Conservation (phyloP, 2,797 vertebrate species). For the Spheniscus humboldti region DNA sequence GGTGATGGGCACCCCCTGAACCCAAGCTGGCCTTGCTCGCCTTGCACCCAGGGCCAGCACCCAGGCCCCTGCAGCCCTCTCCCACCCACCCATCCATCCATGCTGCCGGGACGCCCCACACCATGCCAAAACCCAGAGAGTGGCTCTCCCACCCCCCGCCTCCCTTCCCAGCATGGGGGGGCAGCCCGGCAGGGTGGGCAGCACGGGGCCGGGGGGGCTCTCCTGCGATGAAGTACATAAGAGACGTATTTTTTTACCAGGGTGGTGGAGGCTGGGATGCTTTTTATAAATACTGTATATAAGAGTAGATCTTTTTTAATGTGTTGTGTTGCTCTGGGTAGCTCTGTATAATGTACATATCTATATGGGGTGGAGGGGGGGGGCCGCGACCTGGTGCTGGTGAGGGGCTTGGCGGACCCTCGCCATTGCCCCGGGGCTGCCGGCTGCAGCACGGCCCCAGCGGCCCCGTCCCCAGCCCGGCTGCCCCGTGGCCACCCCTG, state of each 20-base stretch:
- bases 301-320: slow-evolving; percentile 62
- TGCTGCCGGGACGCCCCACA: background rate
- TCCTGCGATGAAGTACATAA: slow-evolving; percentile 8
- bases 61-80: background rate
- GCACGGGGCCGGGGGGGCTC: background rate
- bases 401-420: background rate
- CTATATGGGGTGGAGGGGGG: background rate
- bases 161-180: background rate
- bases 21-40: background rate
- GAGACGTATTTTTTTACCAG: slow-evolving; percentile 59
- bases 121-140: background rate
- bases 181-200: background rate
- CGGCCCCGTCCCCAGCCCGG: background rate
- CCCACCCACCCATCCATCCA: background rate
- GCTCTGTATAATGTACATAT: slow-evolving; percentile 42
- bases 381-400: background rate
- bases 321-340: slow-evolving; percentile 14
- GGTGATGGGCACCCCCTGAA: background rate
- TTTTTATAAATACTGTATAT: slow-evolving; percentile 73
- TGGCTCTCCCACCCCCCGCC: background rate
- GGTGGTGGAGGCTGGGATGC: slow-evolving; percentile 54
- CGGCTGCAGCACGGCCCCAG: accelerated
- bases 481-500: background rate
- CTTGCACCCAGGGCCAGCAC: background rate
- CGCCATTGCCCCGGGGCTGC: background rate